A percentile compares a stretch with the other conserved stretches of the same genome.
Evolutionary conservation across 2,113 vertebrate species (phyloP).

Genomic region (Eidolon helvum): DNA sequence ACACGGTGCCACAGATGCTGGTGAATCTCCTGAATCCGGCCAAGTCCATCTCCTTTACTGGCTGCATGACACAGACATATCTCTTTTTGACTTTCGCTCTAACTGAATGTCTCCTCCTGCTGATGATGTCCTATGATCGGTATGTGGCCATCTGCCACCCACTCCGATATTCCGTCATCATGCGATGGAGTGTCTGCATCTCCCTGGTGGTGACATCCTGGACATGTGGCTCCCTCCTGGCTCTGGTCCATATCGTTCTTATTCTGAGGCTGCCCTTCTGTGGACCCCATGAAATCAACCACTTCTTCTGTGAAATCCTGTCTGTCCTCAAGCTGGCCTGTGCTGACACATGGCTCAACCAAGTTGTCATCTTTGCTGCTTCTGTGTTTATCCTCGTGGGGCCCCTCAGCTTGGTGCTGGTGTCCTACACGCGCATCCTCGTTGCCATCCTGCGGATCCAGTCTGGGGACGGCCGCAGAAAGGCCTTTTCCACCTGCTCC

Average conservation of each 20-base stretch:
- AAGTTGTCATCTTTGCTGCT: constrained; percentile 37
- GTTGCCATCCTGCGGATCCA: neutral
- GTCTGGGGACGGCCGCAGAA: constrained; percentile 29
- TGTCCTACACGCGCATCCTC: constrained; percentile 43
- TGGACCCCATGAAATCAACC: constrained; percentile 34
- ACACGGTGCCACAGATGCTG: too few species aligned
- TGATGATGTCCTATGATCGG: constrained; percentile 70
- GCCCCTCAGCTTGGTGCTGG: constrained; percentile 57
- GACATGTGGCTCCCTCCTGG: constrained; percentile 41
- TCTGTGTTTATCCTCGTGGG: constrained; percentile 59
- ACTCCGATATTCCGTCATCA: constrained; percentile 35
- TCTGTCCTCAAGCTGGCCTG: constrained; percentile 70
- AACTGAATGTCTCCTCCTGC: too few species aligned
- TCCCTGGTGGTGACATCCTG: neutral
- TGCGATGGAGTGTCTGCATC: constrained; percentile 46
- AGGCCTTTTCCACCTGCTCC: constrained; percentile 52
- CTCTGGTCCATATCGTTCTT: constrained; percentile 64
- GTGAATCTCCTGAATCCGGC: too few species aligned
- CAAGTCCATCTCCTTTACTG: too few species aligned
- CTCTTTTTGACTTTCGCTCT: constrained; percentile 40
- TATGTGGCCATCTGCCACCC: constrained; percentile 66
- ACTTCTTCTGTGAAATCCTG: constrained; percentile 75
- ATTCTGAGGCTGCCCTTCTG: constrained; percentile 67
- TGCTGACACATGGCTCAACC: constrained; percentile 39
- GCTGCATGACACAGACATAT: too few species aligned